phyloP scores from a whole-genome alignment of 2,797 vertebrate genomes.

The Aselliscus stoliczkanus region DNA sequence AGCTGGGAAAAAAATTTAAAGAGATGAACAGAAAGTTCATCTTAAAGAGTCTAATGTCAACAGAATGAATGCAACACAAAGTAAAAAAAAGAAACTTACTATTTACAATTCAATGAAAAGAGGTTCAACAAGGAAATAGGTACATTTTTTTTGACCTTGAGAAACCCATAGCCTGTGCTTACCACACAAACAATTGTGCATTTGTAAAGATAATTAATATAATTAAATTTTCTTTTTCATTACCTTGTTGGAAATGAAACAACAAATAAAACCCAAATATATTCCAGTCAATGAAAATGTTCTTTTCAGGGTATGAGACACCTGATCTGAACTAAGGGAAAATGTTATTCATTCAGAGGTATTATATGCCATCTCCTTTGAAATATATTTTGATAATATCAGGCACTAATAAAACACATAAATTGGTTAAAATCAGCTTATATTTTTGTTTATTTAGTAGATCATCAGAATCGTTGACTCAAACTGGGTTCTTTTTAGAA shows the following conservation, averaged over 20 bases:
- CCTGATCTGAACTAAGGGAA: neutral
- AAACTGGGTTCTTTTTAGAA: neutral
- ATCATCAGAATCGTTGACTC: neutral
- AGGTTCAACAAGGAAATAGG: neutral
- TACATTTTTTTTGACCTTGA: neutral
- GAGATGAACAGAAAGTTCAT: neutral
- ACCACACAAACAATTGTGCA: neutral
- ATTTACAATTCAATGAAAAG: neutral
- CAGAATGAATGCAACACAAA: neutral
- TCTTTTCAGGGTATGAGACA: neutral
- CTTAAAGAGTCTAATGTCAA: neutral
- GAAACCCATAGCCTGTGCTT: neutral
- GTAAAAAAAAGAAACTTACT: neutral
- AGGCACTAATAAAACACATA: neutral
- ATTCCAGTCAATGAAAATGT: neutral
- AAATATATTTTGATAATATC: neutral
- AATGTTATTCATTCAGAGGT: neutral
- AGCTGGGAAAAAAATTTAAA: neutral
- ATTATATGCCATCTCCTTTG: neutral
- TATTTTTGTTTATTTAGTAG: neutral
- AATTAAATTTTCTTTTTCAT: neutral
- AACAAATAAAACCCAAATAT: neutral
- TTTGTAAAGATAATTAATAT: neutral
- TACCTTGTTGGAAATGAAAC: slow-evolving; percentile 3
- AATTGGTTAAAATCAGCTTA: neutral